phyloP scores from a whole-genome alignment of 2,113 vertebrate genomes.

The Myrmecobius fasciatus region DNA sequence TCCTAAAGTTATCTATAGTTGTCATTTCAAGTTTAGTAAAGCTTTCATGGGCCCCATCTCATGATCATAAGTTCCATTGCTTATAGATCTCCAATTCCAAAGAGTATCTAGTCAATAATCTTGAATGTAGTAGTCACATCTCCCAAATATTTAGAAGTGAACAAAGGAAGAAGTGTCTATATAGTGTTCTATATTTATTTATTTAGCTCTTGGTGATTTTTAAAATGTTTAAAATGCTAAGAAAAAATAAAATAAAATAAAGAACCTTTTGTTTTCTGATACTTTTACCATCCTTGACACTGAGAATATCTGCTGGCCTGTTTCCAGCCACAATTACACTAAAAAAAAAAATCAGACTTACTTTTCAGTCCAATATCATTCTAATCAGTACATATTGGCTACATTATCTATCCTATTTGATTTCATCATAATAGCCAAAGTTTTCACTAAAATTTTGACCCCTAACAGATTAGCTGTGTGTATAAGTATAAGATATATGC shows the following conservation, averaged over 20 bases:
- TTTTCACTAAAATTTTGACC: constrained; percentile 45
- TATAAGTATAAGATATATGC: too few species aligned
- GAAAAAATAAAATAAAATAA: background rate
- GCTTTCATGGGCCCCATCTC: background rate
- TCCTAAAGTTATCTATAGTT: background rate
- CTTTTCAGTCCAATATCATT: background rate
- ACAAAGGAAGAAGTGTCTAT: background rate
- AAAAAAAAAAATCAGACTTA: too few species aligned
- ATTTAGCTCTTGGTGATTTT: background rate
- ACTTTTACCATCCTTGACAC: background rate
- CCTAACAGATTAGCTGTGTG: background rate
- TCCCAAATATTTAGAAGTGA: background rate
- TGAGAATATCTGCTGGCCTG: background rate
- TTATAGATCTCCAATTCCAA: background rate
- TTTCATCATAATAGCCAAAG: constrained; percentile 14
- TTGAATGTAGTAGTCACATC: background rate
- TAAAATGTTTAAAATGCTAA: background rate
- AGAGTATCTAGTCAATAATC: background rate
- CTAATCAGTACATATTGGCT: background rate
- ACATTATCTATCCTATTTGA: constrained; percentile 20
- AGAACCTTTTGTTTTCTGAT: background rate
- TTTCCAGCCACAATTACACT: background rate
- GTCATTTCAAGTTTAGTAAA: background rate
- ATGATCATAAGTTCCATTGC: background rate
- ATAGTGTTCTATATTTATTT: background rate